Evolutionary conservation across 2,113 vertebrate species (phyloP).

Genomic region (Oreocharis arfaki): DNA sequence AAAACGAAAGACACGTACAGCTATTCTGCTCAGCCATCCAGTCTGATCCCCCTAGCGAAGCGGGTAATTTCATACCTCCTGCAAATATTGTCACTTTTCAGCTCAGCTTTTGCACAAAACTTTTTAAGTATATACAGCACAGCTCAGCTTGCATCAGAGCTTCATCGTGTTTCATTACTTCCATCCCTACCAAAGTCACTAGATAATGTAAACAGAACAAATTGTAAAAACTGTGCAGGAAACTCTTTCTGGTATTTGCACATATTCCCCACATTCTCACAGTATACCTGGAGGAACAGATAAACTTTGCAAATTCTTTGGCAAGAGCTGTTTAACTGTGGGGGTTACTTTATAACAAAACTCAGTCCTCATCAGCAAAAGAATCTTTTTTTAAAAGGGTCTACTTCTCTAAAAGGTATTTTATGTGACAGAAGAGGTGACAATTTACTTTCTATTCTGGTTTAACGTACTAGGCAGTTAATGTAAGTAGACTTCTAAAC

Average conservation of each 20-base stretch:
- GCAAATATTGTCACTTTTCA: not conserved
- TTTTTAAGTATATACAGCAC: not conserved
- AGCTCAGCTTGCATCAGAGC: not conserved
- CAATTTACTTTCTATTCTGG: not conserved
- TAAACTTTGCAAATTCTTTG: not conserved
- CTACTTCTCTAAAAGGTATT: not conserved
- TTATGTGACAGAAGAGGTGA: not conserved
- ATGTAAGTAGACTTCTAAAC: not conserved
- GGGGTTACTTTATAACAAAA: not conserved
- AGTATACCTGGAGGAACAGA: not conserved
- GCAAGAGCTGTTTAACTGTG: not conserved
- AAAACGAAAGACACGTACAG: not conserved
- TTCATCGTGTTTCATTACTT: not conserved
- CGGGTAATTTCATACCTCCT: not conserved
- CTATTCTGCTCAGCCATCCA: not conserved
- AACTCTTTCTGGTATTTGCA: not conserved
- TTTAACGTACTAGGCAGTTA: not conserved
- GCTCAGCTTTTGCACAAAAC: not conserved
- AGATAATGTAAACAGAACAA: not conserved
- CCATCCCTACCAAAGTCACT: not conserved
- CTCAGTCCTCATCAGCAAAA: not conserved
- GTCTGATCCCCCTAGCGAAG: not conserved
- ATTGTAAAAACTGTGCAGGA: not conserved
- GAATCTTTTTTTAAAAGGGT: not conserved
- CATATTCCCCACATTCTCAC: not conserved